Base-by-base conservation (phyloP, 1,140 invertebrate genomes). In the Pristionchus pacificus region DNA sequence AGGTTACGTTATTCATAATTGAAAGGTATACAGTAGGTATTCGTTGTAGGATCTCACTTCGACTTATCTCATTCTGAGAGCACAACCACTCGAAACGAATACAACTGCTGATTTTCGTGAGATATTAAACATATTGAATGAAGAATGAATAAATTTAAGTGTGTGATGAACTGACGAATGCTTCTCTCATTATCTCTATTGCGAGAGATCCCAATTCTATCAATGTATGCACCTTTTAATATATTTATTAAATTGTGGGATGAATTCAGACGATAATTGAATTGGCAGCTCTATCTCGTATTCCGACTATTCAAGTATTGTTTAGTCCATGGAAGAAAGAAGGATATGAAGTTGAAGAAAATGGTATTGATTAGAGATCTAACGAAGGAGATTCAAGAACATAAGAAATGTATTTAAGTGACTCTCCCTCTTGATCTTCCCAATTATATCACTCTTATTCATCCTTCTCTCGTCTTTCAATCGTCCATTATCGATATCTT, bases 401-500 rank as follows among this genome's bases (percentile, higher is more conserved):
- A 61, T 71, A 25, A 2, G 27, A 28, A 60, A 61, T 73, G 29
- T 55, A 69, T 65, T 49, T 15, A 38, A 57, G 60, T 38, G 38
- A 49, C 29, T 15, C 27, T 10, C 28, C 55, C 49, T 2, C 32
- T 60, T 19, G 29, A 49, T 19, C 6, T 49, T 49, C 38, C 69
- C 2, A 79, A 77, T 55, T 82, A 73, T 62, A 32, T 78, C 10
- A 38, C 60, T 3, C 63, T 81, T 32, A 58, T 82, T 27, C 68
- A 76, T n/a, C 57, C 70, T 25, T 65, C 65, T 10, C 30, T 76
- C 15, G 80, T 84, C 10, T 75, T 76, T 60, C 73, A 77, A 65
- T 76, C 79, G 57, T 71, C 80, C 15, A 65, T 80, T 6, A 27
- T 25, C 13, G 76, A 79, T 60, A 67, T 78, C 29, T 68, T 77